These are phyloP conservation scores for Acrocyrtus sp. DNA, from an alignment of 2,888 invertebrate species.

Conservation along the genomic window DNA sequence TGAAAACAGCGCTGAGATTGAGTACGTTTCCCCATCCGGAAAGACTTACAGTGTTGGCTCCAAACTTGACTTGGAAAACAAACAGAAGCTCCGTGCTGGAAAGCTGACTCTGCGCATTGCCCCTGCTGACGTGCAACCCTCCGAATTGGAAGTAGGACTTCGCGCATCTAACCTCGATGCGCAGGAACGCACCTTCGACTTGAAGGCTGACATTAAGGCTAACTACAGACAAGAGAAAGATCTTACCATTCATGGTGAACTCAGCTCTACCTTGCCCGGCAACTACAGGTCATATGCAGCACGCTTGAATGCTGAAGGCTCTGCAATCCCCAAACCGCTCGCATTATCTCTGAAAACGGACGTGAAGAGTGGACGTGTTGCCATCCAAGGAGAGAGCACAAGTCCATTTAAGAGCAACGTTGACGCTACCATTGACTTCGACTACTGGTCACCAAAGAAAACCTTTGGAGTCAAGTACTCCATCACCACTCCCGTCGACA, in stretches of 20 bases:
- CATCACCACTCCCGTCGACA: constrained; percentile 54
- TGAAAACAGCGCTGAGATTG: constrained; percentile 54
- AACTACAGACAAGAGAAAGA: constrained; percentile 54
- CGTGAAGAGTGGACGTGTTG: constrained; percentile 40
- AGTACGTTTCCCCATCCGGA: constrained; percentile 31
- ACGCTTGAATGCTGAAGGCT: constrained; percentile 51
- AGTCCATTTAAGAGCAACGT: constrained; percentile 44
- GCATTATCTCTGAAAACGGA: constrained; percentile 49
- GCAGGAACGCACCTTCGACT: constrained; percentile 51
- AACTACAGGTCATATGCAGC: constrained; percentile 56
- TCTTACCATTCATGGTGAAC: constrained; percentile 45
- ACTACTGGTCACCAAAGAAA: constrained; percentile 56
- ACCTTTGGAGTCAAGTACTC: constrained; percentile 54
- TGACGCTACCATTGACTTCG: constrained; percentile 53
- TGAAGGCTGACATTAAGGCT: constrained; percentile 51
- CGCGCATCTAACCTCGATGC: constrained; percentile 52
- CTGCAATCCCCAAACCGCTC: constrained; percentile 49
- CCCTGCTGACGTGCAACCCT: constrained; percentile 52
- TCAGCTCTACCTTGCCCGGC: constrained; percentile 53
- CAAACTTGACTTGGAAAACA: constrained; percentile 47
- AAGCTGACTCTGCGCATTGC: constrained; percentile 44
- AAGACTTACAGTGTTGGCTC: constrained; percentile 42
- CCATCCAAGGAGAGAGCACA: constrained; percentile 36
- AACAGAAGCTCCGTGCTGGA: constrained; percentile 34
- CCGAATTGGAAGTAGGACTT: constrained; percentile 50